Conservation (phyloP, 2,113 vertebrate genomes). For the Microcebus ravelobensis region DNA sequence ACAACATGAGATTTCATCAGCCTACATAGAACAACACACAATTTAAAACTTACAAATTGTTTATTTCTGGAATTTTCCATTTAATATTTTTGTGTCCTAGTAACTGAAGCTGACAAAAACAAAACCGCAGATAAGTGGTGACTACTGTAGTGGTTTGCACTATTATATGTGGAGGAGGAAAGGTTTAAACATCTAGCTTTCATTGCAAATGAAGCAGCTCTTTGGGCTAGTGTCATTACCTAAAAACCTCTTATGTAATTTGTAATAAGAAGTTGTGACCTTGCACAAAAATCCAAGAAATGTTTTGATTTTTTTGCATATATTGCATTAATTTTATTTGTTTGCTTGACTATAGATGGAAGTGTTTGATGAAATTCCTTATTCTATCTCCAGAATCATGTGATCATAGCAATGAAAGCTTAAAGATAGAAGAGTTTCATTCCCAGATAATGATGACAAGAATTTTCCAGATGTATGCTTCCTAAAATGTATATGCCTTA, state of each 20-base stretch:
- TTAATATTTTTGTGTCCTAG: neutral
- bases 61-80: neutral
- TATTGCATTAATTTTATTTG: neutral
- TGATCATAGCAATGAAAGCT: neutral
- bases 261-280: neutral
- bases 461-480: neutral
- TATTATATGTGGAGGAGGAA: neutral
- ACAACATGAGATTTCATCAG: neutral
- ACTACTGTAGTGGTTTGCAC: neutral
- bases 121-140: neutral
- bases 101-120: neutral
- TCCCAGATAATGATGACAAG: neutral
- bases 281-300: neutral
- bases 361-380: conserved; percentile 7
- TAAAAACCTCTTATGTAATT: neutral
- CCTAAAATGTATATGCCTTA: neutral
- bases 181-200: neutral
- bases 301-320: neutral
- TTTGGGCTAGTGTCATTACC: neutral
- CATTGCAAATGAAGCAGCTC: neutral
- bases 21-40: neutral
- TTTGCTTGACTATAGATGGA: neutral
- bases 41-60: neutral
- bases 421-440: neutral
- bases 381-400: neutral